Evolutionary conservation across 2,888 invertebrate genomes (phyloP), one percentile per base, ranked within the genome.

Genomic region (Lydus trimaculatus): DNA sequence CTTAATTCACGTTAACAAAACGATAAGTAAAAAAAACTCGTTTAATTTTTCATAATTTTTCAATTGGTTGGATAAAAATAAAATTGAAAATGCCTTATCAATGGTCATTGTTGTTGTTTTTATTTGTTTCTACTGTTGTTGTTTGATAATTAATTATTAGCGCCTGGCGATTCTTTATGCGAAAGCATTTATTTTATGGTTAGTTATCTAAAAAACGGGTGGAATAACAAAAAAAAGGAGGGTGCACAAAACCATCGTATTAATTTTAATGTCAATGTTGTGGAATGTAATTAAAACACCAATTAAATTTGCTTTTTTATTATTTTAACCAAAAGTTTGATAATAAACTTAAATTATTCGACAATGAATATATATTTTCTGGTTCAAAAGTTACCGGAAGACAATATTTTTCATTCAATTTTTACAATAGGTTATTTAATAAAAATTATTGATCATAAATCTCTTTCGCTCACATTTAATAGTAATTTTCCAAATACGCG

Each of bases 281-380:
- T 56, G 56, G 28, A 56, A 56, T 15, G 56, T 56, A 56, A 56
- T 56, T 56, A 56, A 56, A 56, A 56, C 56, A 28, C 56, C 56
- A 56, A 56, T 56, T 56, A 56, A 56, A 56, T 56, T 56, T 28
- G 3, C 4, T 28, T 25, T 28, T 56, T 56, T 28, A 25, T 28
- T 56, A 56, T 56, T 56, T 28, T 11, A 56, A 2, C 28, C 15
- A 28, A 78, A 78, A 79, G 75, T 77, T 73, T 76, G 78, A 77
- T 77, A 75, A 76, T 76, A 77, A 74, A 72, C 75, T 77, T 76
- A 76, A 79, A 79, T 79, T 78, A 77, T 77, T 73, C 76, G 73
- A 70, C 74, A 66, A 71, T 65, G 75, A 75, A 77, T 78, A 77
- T 75, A 78, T 77, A 78, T 77, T 56, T 28, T 52, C 52, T 23